A percentile compares a stretch with the other conserved stretches of the same genome.
phyloP scores from a whole-genome alignment of 2,797 vertebrate species.

The Cryptoblepharus egeriae region DNA sequence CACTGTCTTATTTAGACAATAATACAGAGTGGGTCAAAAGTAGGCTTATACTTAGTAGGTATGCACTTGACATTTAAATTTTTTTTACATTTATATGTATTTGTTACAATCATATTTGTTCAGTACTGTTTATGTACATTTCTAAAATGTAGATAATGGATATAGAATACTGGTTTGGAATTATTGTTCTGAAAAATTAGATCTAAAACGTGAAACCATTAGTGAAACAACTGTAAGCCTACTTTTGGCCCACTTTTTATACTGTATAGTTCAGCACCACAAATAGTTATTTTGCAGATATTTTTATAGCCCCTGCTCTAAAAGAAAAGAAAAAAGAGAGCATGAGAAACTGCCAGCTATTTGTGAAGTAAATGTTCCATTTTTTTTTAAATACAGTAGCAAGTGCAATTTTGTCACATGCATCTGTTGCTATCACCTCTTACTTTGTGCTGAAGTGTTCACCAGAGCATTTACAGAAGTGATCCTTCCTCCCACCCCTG shows the following conservation, averaged over 20 bases:
- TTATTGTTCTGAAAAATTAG: too few species aligned
- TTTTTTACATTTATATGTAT: too few species aligned
- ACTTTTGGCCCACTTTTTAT: too few species aligned
- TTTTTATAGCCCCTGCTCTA: conserved; percentile 40
- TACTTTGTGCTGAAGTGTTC: conserved; percentile 82
- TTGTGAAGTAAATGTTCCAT: conserved; percentile 78
- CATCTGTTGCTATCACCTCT: conserved; percentile 83
- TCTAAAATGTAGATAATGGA: too few species aligned
- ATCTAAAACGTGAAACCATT: too few species aligned
- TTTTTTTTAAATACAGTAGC: conserved; percentile 81
- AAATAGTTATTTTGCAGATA: conserved; percentile 43
- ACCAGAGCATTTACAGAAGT: conserved; percentile 81
- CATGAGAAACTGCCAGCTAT: conserved; percentile 68
- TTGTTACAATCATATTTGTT: too few species aligned
- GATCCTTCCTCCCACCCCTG: conserved; percentile 81
- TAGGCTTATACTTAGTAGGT: too few species aligned
- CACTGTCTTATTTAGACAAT: not conserved
- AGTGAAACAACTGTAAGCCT: too few species aligned
- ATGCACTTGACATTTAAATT: too few species aligned
- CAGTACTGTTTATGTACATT: too few species aligned
- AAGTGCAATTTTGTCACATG: conserved; percentile 82
- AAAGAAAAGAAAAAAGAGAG: conserved; percentile 8
- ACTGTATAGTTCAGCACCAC: conserved; percentile 26
- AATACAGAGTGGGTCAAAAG: too few species aligned
- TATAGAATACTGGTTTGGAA: too few species aligned